phyloP scores from a whole-genome alignment of 2,888 invertebrate genomes.

The Pristionchus maxplancki region DNA sequence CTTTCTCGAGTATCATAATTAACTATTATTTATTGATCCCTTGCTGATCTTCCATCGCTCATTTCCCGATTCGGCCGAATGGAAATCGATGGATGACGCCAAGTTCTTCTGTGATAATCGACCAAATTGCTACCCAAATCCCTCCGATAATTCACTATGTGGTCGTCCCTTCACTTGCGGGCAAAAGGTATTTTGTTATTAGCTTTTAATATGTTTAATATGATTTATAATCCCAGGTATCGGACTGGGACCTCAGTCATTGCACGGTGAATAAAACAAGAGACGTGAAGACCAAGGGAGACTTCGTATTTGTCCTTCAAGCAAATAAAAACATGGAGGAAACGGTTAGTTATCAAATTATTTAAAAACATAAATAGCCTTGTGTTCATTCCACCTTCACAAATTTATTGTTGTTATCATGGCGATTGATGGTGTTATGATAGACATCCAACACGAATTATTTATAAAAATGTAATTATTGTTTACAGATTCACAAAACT shows the following conservation, averaged over 20 bases:
- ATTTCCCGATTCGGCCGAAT: not conserved
- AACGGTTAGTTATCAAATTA: not conserved
- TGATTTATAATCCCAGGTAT: not conserved
- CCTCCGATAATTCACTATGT: not conserved
- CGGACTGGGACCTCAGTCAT: not conserved
- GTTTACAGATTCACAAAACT: not conserved
- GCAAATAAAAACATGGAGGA: not conserved
- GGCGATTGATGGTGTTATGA: no score
- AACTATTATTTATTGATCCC: not conserved
- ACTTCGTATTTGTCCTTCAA: constrained; percentile 1
- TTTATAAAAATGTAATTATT: no score
- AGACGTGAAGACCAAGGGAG: not conserved
- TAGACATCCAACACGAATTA: no score
- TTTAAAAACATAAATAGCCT: no score
- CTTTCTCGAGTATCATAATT: no score
- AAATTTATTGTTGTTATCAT: no score
- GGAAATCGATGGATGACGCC: not conserved
- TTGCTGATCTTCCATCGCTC: not conserved
- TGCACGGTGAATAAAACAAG: not conserved
- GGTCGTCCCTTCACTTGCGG: not conserved
- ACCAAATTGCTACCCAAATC: not conserved
- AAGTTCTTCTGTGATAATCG: not conserved
- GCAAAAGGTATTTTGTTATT: not conserved
- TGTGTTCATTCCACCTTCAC: no score
- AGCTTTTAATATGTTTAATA: not conserved